These are phyloP conservation scores for Semicossyphus pulcher DNA, from an alignment of 2,113 vertebrate genomes.

Conservation along the genomic window DNA sequence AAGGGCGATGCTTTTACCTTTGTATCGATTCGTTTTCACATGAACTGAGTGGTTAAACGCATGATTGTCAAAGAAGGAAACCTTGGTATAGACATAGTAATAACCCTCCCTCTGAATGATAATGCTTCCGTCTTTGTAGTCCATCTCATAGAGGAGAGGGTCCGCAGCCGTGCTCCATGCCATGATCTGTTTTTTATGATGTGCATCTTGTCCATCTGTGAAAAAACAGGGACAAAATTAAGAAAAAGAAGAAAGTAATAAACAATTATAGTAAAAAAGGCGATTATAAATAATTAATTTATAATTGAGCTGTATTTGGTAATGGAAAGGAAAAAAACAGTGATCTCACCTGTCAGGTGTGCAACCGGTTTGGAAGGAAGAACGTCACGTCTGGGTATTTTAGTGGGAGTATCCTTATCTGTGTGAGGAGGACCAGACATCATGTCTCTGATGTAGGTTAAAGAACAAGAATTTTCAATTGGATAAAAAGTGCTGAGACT, in stretches of 20 bases:
- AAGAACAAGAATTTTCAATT: not conserved
- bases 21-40: conserved; percentile 64
- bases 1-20: conserved; percentile 55
- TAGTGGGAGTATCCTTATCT: not conserved
- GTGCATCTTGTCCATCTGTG: conserved; percentile 50
- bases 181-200: conserved; percentile 32
- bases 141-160: conserved; percentile 75
- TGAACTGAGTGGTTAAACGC: conserved; percentile 72
- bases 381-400: too few species aligned
- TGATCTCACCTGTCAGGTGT: conserved; percentile 77
- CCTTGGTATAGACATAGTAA: conserved; percentile 89
- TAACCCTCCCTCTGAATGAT: conserved; percentile 76
- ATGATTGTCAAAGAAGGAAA: conserved; percentile 60
- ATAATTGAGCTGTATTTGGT: not conserved
- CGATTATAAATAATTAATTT: too few species aligned
- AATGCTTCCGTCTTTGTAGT: conserved; percentile 75
- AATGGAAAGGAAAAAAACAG: not conserved
- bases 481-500: conserved; percentile 4
- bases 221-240: not conserved
- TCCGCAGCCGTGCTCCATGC: conserved; percentile 77
- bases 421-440: conserved; percentile 21
- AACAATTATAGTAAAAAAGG: too few species aligned
- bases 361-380: conserved; percentile 78
- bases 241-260: too few species aligned
- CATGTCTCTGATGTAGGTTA: not conserved